Percentiles rank a stretch among this genome's conserved stretches.
These are phyloP conservation scores for Ceratina japonica DNA, from an alignment of 1,140 invertebrate species.

Conservation along the genomic window DNA sequence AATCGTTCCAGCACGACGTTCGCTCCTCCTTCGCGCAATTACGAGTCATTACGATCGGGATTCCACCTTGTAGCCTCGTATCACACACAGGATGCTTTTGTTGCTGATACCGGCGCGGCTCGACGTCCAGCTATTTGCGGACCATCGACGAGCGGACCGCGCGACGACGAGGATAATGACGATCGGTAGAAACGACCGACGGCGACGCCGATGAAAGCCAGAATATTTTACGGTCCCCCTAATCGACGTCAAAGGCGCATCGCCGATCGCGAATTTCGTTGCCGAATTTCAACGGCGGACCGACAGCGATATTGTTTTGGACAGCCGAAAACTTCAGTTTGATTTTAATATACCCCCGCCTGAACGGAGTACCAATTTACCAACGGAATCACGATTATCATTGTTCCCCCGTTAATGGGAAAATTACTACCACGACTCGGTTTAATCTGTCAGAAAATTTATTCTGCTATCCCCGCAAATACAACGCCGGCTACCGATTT, in stretches of 20 bases:
- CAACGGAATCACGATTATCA: slow-evolving; percentile 5
- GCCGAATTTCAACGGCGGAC: no score
- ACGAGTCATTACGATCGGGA: slow-evolving; percentile 64
- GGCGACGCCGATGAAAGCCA: no score
- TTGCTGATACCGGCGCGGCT: neutral
- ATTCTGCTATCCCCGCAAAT: slow-evolving; percentile 23
- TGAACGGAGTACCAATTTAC: slow-evolving; percentile 12
- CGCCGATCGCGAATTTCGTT: neutral
- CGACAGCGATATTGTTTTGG: no score
- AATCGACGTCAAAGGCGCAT: slow-evolving; percentile 7
- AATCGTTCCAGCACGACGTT: slow-evolving; percentile 64
- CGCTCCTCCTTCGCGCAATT: slow-evolving; percentile 62
- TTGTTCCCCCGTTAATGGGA: slow-evolving; percentile 20
- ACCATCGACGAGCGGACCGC: neutral
- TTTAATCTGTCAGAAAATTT: slow-evolving; percentile 56
- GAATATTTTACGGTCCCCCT: neutral
- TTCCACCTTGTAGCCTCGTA: slow-evolving; percentile 40
- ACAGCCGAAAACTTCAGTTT: neutral
- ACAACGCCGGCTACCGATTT: slow-evolving; percentile 26
- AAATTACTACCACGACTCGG: slow-evolving; percentile 14
- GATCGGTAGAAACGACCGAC: neutral
- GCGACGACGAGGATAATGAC: neutral
- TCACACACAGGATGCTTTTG: slow-evolving; percentile 19
- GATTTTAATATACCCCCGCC: neutral
- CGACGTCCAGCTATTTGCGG: slow-evolving; percentile 34